These are phyloP conservation scores for honey bee (Apis mellifera) DNA, from an alignment of 1,140 invertebrate genomes.

Conservation along the genomic window Amel_HAv3.1 CM009941.2:3253001-3253500, in stretches of 20 bases:
- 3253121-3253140: slow-evolving; percentile 5
- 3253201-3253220: neutral
- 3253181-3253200: neutral
- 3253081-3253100: slow-evolving; percentile 41
- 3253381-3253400: neutral
- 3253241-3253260: too few species aligned
- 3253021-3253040: neutral
- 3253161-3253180: neutral
- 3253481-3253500: neutral
- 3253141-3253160: slow-evolving; percentile 14
- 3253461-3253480: slow-evolving; percentile 16
- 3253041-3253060: slow-evolving; percentile 40
- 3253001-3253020: neutral
- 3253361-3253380: neutral
- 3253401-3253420: neutral
- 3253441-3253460: slow-evolving; percentile 1
- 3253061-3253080: slow-evolving; percentile 25
- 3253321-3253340: neutral
- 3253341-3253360: neutral
- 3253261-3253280: too few species aligned
- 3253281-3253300: too few species aligned
- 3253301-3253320: neutral
- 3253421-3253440: neutral
- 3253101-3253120: slow-evolving; percentile 34
- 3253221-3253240: neutral